A percentile compares a stretch with the other conserved stretches of the same genome.
These are phyloP conservation scores for Eristalis intricaria DNA, from an alignment of 2,888 invertebrate species.

Conservation along the genomic window DNA sequence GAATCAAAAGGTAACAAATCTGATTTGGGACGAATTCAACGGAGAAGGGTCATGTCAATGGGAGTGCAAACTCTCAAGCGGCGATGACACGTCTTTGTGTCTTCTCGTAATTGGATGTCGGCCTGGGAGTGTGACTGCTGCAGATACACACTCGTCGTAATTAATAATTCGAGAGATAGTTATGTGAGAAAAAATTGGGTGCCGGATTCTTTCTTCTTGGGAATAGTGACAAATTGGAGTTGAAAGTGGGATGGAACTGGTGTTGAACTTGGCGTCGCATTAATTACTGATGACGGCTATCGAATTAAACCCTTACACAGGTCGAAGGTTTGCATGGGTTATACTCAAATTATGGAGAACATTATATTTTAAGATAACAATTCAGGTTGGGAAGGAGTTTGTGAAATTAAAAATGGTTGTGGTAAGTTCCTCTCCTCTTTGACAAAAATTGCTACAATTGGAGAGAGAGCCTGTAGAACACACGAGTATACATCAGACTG, in stretches of 20 bases:
- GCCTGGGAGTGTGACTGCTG: neutral
- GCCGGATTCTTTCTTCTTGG: neutral
- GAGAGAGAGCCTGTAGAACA: too few relatives aligned
- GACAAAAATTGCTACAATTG: too few relatives aligned
- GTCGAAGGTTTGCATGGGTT: too few relatives aligned
- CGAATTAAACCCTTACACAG: neutral
- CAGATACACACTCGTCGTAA: neutral
- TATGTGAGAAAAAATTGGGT: neutral
- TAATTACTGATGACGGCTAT: neutral
- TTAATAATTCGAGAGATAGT: neutral
- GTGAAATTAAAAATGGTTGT: too few relatives aligned
- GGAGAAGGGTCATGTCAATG: neutral
- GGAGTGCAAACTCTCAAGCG: constrained; percentile 1
- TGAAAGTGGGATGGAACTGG: neutral
- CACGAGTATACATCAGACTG: too few relatives aligned
- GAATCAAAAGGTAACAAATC: constrained; percentile 51
- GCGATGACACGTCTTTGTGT: constrained; percentile 31
- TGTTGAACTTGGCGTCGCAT: neutral
- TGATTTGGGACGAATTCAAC: constrained; percentile 1
- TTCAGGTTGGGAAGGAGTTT: too few relatives aligned
- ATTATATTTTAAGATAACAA: too few relatives aligned
- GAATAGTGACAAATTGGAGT: neutral
- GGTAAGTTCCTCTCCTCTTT: too few relatives aligned
- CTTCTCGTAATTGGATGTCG: constrained; percentile 4
- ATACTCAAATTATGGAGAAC: too few relatives aligned